phyloP scores from a whole-genome alignment of 2,888 invertebrate species.

The Andrena haemorrhoa region DNA sequence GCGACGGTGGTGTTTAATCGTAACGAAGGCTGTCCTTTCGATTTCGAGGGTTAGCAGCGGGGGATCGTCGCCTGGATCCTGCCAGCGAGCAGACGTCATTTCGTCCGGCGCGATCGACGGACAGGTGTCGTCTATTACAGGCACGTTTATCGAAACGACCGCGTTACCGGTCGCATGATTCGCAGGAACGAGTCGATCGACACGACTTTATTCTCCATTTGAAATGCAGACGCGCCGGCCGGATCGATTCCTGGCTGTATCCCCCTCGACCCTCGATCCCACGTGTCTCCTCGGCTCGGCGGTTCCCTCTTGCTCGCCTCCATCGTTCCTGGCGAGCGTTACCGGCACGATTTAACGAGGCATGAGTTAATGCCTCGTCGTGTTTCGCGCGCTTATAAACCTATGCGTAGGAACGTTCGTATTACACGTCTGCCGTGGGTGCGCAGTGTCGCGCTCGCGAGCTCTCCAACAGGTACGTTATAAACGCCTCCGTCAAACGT shows the following conservation, averaged over 20 bases:
- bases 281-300: conserved; percentile 35
- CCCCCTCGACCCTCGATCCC: conserved; percentile 1
- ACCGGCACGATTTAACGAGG: conserved; percentile 68
- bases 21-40: conserved; percentile 23
- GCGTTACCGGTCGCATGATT: conserved; percentile 15
- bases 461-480: conserved; percentile 41
- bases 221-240: conserved; percentile 23
- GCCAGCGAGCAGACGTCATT: too few relatives aligned
- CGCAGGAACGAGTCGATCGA: conserved; percentile 25
- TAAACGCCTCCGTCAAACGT: conserved; percentile 49
- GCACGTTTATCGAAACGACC: conserved; percentile 25
- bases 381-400: conserved; percentile 60
- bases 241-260: conserved; percentile 37
- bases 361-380: conserved; percentile 68
- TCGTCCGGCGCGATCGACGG: too few relatives aligned
- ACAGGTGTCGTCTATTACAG: conserved; percentile 1
- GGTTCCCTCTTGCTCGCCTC: conserved; percentile 27
- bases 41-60: background rate
- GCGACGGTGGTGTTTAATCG: conserved; percentile 50
- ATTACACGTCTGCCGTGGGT: conserved; percentile 17
- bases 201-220: conserved; percentile 39
- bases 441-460: background rate
- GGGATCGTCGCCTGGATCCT: background rate
- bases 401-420: conserved; percentile 42
- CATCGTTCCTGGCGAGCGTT: conserved; percentile 31